Evolutionary conservation across 2,113 vertebrate species (phyloP), one percentile per base, ranked within the genome.

Genomic region (Ceyx margarethae): DNA sequence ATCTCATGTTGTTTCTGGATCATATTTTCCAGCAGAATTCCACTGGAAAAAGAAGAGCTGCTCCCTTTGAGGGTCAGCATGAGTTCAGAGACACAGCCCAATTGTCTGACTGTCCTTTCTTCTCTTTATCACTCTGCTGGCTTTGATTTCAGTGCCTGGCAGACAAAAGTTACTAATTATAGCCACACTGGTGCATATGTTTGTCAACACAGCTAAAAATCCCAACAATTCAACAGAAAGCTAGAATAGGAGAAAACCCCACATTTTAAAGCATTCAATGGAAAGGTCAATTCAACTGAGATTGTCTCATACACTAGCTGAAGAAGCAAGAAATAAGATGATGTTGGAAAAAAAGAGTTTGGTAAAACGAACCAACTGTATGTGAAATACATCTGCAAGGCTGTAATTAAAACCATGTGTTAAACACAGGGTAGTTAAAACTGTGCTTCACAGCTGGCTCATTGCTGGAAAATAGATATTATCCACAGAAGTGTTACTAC

Each of bases 21-120:
- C 45, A 22, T 35, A 23, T 68, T 76, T 94, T 54, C 64, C 42
- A 54, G 31, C 23, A 91, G 46, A 92, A 89, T 66, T 80, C 71
- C 67, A 85, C 51, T 26, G 69, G 50, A 85, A 81, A 62, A 11
- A 69, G 51, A 57, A 87, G 13, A 73, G 33, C 46, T 73, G 62
- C 58, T 84, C 48, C 74, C 11, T 65, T 37, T 0, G 0, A 71
- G 57, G 33, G 28, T 68, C 13, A 56, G 33, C 28, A 66, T 0
- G 0, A 79, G n/a, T 67, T 86, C 68, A 86, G 50, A 53, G 7
- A 37, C 4, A 25, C 25, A 22, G 14, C n/a, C n/a, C 35, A 61
- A 7, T 5, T 53, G n/a, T 26, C 80, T 50, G 5, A 33, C 25
- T 33, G 33, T 28, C 56, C 25, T 66, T 73, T 37, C 37, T 85